These are phyloP conservation scores for Clinocottus analis DNA, from an alignment of 2,113 vertebrate species.

Conservation along the genomic window DNA sequence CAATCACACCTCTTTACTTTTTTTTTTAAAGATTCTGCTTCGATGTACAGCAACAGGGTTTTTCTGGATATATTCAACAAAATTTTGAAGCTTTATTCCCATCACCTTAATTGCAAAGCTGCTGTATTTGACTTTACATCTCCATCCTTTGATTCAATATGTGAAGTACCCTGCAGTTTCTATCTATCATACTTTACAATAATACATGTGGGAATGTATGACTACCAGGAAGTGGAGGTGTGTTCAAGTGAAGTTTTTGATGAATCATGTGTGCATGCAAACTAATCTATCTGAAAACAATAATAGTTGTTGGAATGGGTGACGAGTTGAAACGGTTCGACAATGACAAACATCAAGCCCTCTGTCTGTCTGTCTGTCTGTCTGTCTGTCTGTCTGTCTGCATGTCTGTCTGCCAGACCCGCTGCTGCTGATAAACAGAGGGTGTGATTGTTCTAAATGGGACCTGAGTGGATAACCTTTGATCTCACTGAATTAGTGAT, in stretches of 20 bases:
- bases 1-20: not conserved
- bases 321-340: slow-evolving; percentile 27
- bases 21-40: not conserved
- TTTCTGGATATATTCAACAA: not conserved
- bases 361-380: slow-evolving; percentile 17
- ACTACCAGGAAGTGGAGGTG: not conserved
- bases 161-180: not conserved
- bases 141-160: not conserved
- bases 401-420: slow-evolving; percentile 15
- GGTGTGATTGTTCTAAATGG: slow-evolving; percentile 58
- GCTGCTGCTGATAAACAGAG: slow-evolving; percentile 39
- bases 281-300: slow-evolving; percentile 6
- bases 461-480: slow-evolving; percentile 58
- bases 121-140: not conserved
- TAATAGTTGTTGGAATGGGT: slow-evolving; percentile 9
- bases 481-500: slow-evolving; percentile 64
- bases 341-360: slow-evolving; percentile 25
- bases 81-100: not conserved
- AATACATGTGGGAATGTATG: slow-evolving; percentile 4
- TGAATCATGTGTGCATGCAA: slow-evolving; percentile 11
- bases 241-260: not conserved
- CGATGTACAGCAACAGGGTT: too few relatives aligned
- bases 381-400: slow-evolving; percentile 18
- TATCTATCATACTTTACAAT: not conserved
- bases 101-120: not conserved